Base-by-base conservation (phyloP, 2,888 invertebrate genomes). In the Cheilosia scutellata region DNA sequence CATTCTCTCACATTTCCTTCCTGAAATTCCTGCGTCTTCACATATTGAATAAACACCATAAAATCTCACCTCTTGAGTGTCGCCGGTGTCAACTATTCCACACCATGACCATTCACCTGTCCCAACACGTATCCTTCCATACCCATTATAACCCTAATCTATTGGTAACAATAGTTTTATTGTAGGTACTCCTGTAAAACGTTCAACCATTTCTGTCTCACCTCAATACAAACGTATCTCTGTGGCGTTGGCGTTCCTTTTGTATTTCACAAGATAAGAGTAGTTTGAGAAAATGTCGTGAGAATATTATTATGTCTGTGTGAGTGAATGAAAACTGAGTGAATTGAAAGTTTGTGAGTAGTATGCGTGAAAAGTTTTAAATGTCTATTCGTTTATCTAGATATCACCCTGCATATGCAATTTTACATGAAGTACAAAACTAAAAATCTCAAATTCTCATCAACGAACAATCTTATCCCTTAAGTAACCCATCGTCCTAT, bases 361-460 rank as follows among this genome's bases (percentile, higher is more conserved):
- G 76, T 66, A 29, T 78, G 51, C 78, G 66, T 62, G 55, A 53
- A 63, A 74, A 68, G 72, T 33, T 75, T 29, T 62, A 40, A 70
- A 71, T 82, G 29, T 77, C 76, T 68, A 87, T 90, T 90, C 88
- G 87, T 90, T 91, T 91, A 91, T 89, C 90, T 90, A 91, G 91
- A 90, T 90, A 90, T 90, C 90, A 90, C 90, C 90, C 91, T 90
- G 90, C 89, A 58, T 78, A 78, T 83, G 70, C 87, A 82, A 72
- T 78, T 80, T 82, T 80, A 80, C 80, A 74, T 80, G 80, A 77
- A 82, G 82, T 87, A 87, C 77, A 87, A 87, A 87, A 87, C 82
- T 87, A 87, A 86, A 86, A 80, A 86, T 77, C 72, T 87, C 83
- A 77, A 76, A 86, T 60, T 79, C 74, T 82, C 78, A 66, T 78